Evolutionary conservation across 1,140 invertebrate genomes (phyloP), one percentile per base, ranked within the genome.

Genomic region (Aphaenogaster rudis): DNA sequence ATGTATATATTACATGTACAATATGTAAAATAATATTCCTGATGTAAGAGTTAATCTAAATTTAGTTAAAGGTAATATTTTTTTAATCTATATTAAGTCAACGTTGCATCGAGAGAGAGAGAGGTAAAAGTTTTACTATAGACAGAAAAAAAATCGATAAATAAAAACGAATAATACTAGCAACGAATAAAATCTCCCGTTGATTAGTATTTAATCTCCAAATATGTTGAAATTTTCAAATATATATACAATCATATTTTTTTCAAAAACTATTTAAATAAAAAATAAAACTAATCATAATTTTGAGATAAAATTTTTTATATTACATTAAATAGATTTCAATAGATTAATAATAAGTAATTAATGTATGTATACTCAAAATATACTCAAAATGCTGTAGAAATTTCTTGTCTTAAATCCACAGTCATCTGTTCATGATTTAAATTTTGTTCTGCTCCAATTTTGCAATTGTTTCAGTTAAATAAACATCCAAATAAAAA

Each of bases 211-310:
- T 6, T 39, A 28, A 69, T 69, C 13, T 50, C 15, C 28, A 72
- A 74, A n/a, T 7, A 39, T 74, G 0, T 57, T 54, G 54, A 36
- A 74, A 52, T 52, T 71, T 28, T 3, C 7, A 71, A 28, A 71
- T 28, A 17, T 50, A 57, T 57, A 36, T 17, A 1, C 21, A 57
- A 57, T 74, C 5, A 54, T 11, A 21, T 7, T 54, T 54, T 74
- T 36, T 54, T 74, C 28, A n/a, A 17, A 74, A n/a, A 74, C 39
- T 15, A 42, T 52, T 28, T n/a, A 54, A 74, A 11, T 36, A 74
- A 17, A 54, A 54, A 72, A 52, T 15, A 17, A 36, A 74, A 54
- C 6, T 6, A 48, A 28, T 69, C 13, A 1, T 50, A 5, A 54
- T 72, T 36, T 13, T 17, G 13, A 28, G 28, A 28, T 28, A 28